Percentiles rank a stretch among this genome's conserved stretches.
Evolutionary conservation across 2,797 vertebrate genomes (phyloP).

Genomic region (Pristis pectinata): DNA sequence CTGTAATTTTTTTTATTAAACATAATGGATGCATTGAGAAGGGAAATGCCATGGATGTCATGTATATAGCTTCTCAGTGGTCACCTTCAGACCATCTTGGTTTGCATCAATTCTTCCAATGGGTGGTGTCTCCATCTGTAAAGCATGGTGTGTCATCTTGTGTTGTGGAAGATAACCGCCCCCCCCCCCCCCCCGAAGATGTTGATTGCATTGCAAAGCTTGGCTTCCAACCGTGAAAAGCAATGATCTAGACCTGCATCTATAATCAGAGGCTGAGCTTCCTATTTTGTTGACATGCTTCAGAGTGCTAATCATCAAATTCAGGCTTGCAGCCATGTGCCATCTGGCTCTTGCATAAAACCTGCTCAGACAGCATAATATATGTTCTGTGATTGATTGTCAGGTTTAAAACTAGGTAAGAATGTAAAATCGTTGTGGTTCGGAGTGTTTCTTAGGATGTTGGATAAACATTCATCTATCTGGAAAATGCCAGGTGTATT

Average conservation of each 20-base stretch:
- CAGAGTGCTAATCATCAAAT: background rate
- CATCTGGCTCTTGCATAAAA: background rate
- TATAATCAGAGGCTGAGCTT: background rate
- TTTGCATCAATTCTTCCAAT: background rate
- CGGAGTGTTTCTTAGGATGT: background rate
- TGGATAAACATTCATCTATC: background rate
- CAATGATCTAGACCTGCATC: background rate
- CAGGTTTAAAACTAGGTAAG: background rate
- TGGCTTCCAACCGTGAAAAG: background rate
- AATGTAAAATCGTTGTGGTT: background rate
- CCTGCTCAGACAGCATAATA: too few species aligned
- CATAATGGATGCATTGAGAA: too few species aligned
- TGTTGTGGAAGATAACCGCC: background rate
- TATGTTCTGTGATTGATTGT: background rate
- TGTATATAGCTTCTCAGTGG: too few species aligned
- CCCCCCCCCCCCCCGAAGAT: too few species aligned
- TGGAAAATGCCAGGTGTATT: background rate
- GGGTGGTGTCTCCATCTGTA: background rate
- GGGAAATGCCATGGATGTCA: too few species aligned
- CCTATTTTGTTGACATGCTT: background rate
- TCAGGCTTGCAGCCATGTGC: background rate
- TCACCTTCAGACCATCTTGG: too few species aligned
- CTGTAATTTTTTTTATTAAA: too few species aligned
- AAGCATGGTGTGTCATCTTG: background rate
- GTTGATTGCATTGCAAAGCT: background rate